Base-by-base conservation (phyloP, 2,797 vertebrate genomes). In the Neosalanx taihuensis region DNA sequence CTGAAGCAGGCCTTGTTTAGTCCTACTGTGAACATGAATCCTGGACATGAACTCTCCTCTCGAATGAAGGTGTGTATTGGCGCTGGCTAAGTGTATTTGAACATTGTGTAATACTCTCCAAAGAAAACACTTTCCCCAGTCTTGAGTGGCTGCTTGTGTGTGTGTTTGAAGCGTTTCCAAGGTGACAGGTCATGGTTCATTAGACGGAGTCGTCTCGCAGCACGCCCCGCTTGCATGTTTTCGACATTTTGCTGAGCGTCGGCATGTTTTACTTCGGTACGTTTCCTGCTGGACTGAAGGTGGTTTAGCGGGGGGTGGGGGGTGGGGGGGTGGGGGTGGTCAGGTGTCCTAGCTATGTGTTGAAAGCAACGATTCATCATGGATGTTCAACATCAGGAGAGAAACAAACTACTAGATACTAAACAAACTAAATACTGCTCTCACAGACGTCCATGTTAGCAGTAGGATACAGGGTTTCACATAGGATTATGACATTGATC, bases 21-120 rank as follows among this genome's bases (percentile, higher is more conserved):
- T 69, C 62, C 61, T 53, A 26, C 69, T 57, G 63, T 70, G 69
- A 80, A 74, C 74, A 64, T 74, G 56, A 56, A 66, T 70, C 61
- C 64, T 65, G 72, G 51, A n/a, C n/a, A n/a, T n/a, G n/a, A 7
- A 29, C 66, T 26, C 58, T 56, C 35, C 56, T 18, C 15, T 30
- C 31, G n/a, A 70, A 61, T 64, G 37, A 49, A 57, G 17, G 6
- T 46, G 5, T 69, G 5, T 69, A 70, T 69, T 72, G 51, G 71
- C 37, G 46, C 15, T 30, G 61, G 31, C 13, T 7, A 17, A 51
- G 64, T 10, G 29, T 49, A 30, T 15, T 26, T 26, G 60, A 67
- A 29, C 2, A 51, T 70, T 35, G 53, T 30, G 29, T 60, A 41
- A 49, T 6, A 6, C 0, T 0, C 26, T 73, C 20, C 62, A 77